Evolutionary conservation across 2,113 vertebrate genomes (phyloP).

Genomic region (Cacatua alba): DNA sequence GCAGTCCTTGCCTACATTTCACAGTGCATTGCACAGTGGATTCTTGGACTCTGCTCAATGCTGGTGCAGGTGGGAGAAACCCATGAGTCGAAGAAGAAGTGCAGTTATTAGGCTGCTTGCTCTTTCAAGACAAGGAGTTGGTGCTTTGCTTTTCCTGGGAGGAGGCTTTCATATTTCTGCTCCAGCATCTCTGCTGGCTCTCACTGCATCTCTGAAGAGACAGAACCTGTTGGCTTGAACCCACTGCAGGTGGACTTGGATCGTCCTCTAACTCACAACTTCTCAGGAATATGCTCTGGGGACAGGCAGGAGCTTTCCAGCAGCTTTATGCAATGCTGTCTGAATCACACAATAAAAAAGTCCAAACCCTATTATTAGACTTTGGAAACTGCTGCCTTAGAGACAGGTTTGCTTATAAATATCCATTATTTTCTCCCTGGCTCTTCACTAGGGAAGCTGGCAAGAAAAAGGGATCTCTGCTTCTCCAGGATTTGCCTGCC

Average conservation of each 20-base stretch:
- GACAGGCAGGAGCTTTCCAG: neutral
- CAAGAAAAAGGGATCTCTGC: neutral
- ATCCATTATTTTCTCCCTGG: neutral
- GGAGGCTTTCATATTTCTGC: neutral
- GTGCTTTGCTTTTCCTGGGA: neutral
- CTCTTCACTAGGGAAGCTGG: neutral
- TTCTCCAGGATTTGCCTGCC: neutral
- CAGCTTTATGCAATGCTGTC: neutral
- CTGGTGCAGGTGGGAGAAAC: neutral
- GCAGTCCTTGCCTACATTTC: neutral
- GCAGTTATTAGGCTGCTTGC: neutral
- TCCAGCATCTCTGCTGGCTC: neutral
- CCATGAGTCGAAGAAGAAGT: neutral
- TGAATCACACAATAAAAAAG: neutral
- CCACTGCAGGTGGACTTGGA: neutral
- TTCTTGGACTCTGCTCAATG: neutral
- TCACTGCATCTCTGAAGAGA: neutral
- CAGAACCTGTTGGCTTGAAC: neutral
- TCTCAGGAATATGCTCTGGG: neutral
- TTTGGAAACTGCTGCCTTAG: conserved; percentile 55
- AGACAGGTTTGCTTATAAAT: conserved; percentile 46
- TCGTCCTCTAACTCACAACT: neutral
- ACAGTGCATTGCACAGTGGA: rapidly evolving
- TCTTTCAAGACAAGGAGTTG: neutral
- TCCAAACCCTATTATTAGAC: conserved; percentile 48